A percentile compares a stretch with the other conserved stretches of the same genome.
Conservation (phyloP, 2,888 invertebrate species). For the Oligia fasciuncula region DNA sequence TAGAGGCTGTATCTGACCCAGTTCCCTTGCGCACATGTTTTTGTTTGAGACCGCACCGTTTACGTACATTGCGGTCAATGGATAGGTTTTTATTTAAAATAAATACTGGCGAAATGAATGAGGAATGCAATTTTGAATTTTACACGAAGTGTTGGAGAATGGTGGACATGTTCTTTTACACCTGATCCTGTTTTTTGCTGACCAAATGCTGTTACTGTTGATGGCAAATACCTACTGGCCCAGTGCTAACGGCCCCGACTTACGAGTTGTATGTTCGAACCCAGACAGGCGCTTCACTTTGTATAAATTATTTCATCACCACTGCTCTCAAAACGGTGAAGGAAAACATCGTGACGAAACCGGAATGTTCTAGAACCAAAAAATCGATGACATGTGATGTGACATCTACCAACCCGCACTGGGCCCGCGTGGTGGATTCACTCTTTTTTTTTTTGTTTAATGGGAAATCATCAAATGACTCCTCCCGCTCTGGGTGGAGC, state of each 20-base stretch:
- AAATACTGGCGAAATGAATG: conserved; percentile 14
- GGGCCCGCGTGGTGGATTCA: not conserved
- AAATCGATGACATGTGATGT: not conserved
- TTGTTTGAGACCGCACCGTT: conserved; percentile 45
- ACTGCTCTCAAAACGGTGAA: not conserved
- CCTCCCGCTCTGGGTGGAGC: no score
- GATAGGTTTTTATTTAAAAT: conserved; percentile 34
- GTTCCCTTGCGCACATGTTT: conserved; percentile 39
- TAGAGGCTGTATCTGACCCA: conserved; percentile 42
- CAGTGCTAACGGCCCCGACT: not conserved
- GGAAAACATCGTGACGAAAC: not conserved
- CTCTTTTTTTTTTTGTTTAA: no score
- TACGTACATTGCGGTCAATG: conserved; percentile 22
- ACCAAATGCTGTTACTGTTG: not conserved
- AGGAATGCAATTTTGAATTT: not conserved
- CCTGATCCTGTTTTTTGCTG: not conserved
- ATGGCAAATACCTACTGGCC: not conserved
- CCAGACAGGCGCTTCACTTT: not conserved
- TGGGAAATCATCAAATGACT: no score
- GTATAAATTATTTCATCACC: not conserved
- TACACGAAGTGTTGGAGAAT: not conserved
- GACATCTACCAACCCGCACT: not conserved
- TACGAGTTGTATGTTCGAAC: not conserved
- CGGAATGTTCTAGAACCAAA: not conserved
- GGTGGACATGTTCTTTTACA: not conserved